Evolutionary conservation across 2,797 vertebrate genomes (phyloP), one percentile per base, ranked within the genome.

Genomic region (Ataeniobius toweri): DNA sequence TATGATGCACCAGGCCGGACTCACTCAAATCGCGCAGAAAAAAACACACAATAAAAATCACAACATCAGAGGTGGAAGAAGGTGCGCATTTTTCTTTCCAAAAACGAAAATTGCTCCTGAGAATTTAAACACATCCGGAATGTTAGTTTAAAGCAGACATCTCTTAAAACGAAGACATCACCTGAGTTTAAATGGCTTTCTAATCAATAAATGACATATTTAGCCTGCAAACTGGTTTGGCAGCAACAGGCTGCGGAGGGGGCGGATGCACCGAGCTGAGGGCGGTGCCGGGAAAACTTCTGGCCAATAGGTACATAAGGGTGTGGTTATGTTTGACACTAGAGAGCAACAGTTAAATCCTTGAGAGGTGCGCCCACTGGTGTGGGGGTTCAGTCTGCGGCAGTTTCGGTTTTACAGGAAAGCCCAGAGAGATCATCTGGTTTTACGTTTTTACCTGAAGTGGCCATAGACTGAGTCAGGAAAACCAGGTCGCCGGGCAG

Each of bases 221-320:
- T 48, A 69, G 67, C 78, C 28, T 88, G 80, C 78, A 88, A 92
- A 86, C 81, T 86, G 87, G 79, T 84, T 88, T 86, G 84, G 86
- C 89, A 86, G 82, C 84, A 87, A 91, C 91, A 91, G 80, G 81
- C 83, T 80, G 81, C 82, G 72, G 79, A 80, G 77, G 91, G 91
- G 89, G 92, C 81, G 83, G 86, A 6, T 71, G 83, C 83, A 75
- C 53, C 0, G 20, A 59, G 77, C 10, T 0, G 80, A 77, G 89
- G 95, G 94, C 80, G 94, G 92, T 9, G 77, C 82, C 74, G 14
- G 4, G 7, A 0, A 85, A 96, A 96, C 95, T 96, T 96, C 89
- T 31, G 55, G 26, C 96, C 93, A 95, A 96, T 96, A 90, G 77
- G 26, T 0, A 16, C 18, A 10, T 50, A 53, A 71, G 86, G 86